Conservation (phyloP, 2,888 invertebrate genomes). For the Sisyra terminalis region DNA sequence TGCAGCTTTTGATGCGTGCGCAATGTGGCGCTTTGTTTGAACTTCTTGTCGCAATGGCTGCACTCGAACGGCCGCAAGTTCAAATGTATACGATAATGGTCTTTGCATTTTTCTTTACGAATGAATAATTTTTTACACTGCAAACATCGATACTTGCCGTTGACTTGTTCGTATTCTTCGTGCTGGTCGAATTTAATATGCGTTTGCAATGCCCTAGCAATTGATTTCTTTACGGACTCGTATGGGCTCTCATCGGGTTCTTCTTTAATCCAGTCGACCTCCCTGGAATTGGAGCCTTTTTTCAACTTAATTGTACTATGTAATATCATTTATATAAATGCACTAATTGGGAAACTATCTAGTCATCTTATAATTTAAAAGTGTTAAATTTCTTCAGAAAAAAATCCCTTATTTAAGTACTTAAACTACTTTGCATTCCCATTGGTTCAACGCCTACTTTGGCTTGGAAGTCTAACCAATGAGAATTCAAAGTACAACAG, state of each 20-base stretch:
- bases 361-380: too few relatives aligned
- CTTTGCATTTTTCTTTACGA: not conserved
- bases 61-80: conserved; percentile 4
- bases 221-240: not conserved
- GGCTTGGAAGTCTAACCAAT: too few relatives aligned
- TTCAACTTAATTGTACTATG: not conserved
- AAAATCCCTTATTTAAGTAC: too few relatives aligned
- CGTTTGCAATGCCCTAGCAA: not conserved
- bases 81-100: conserved; percentile 4
- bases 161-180: conserved; percentile 1
- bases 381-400: too few relatives aligned
- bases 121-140: not conserved
- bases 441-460: too few relatives aligned
- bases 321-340: too few relatives aligned
- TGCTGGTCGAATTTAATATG: conserved; percentile 6
- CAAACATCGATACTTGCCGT: not conserved
- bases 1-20: conserved; percentile 3
- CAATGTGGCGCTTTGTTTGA: conserved; percentile 1
- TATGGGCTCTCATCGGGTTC: conserved; percentile 3
- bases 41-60: conserved; percentile 3
- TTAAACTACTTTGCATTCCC: too few relatives aligned
- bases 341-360: too few relatives aligned
- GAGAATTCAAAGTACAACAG: too few relatives aligned
- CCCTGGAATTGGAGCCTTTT: conserved; percentile 6
- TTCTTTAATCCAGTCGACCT: conserved; percentile 6